Percentiles rank a stretch among this genome's conserved stretches.
Conservation (phyloP, 2,113 vertebrate genomes). For the Channa maculata region DNA sequence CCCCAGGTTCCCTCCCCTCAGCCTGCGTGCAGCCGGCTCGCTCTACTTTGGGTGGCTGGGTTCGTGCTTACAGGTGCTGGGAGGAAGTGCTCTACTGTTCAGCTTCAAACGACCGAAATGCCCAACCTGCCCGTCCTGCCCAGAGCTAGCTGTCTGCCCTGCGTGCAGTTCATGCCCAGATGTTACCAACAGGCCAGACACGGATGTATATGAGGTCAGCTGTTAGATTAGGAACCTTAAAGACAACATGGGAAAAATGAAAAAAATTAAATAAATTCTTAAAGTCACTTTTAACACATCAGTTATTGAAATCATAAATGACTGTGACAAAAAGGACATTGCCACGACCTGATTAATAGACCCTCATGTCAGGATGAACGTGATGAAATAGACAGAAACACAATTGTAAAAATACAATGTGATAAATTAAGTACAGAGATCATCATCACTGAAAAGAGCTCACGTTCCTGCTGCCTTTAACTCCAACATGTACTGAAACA, state of each 20-base stretch:
- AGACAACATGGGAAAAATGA: background rate
- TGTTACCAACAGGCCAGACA: constrained; percentile 63
- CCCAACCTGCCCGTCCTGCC: constrained; percentile 60
- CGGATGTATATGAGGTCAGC: constrained; percentile 79
- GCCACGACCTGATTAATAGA: background rate
- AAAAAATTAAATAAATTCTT: background rate
- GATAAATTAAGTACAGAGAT: constrained; percentile 3
- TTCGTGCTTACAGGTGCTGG: constrained; percentile 81
- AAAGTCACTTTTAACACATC: background rate
- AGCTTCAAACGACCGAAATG: constrained; percentile 77
- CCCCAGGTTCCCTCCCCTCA: constrained; percentile 67
- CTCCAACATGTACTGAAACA: constrained; percentile 40
- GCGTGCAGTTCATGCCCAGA: constrained; percentile 62
- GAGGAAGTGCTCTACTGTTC: constrained; percentile 76
- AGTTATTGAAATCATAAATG: background rate
- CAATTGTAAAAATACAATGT: constrained; percentile 14
- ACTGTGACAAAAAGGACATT: background rate
- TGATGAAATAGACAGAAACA: background rate
- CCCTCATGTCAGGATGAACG: background rate
- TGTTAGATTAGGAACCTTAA: constrained; percentile 57
- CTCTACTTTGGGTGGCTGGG: constrained; percentile 86
- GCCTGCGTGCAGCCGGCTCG: constrained; percentile 75
- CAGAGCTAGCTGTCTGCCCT: constrained; percentile 59
- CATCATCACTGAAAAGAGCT: constrained; percentile 8
- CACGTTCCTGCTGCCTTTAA: constrained; percentile 56